These are phyloP conservation scores for Cyclina sinensis DNA, from an alignment of 1,140 invertebrate species.

Conservation along the genomic window DNA sequence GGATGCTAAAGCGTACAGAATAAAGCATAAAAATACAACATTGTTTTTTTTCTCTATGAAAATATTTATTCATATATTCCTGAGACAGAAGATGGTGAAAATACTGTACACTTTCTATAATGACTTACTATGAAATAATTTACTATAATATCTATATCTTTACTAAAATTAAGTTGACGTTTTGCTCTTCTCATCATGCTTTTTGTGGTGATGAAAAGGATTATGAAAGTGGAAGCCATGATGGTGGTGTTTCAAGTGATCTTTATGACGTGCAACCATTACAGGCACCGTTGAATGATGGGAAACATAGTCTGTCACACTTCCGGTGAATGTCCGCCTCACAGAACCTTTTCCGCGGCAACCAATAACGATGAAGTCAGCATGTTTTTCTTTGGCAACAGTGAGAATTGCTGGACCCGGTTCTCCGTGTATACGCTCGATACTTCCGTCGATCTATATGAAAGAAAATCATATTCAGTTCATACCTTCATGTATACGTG, in stretches of 20 bases:
- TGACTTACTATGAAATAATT: no score
- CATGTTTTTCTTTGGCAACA: slow-evolving; percentile 71
- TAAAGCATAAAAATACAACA: no score
- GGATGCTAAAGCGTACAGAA: no score
- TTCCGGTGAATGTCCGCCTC: slow-evolving; percentile 73
- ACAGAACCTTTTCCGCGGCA: slow-evolving; percentile 72
- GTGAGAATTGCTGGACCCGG: slow-evolving; percentile 69
- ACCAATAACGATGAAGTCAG: slow-evolving; percentile 73
- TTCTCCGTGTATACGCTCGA: slow-evolving; percentile 58
- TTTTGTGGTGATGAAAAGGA: slow-evolving; percentile 49
- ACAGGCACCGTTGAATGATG: slow-evolving; percentile 74
- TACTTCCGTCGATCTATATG: slow-evolving; percentile 40
- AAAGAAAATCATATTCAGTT: no score
- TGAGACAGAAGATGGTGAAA: no score
- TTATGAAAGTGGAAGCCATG: slow-evolving; percentile 49
- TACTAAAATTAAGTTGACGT: background rate
- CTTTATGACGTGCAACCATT: slow-evolving; percentile 65
- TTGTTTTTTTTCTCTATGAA: no score
- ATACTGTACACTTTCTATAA: no score
- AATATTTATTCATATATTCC: no score
- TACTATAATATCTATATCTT: background rate
- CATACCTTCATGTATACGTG: no score
- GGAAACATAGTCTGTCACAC: slow-evolving; percentile 76
- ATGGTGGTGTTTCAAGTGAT: slow-evolving; percentile 34
- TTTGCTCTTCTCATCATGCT: slow-evolving; percentile 21